Evolutionary conservation across 64 coral and sea anemone species (phyloP).

Genomic region (Montipora cactus): DNA sequence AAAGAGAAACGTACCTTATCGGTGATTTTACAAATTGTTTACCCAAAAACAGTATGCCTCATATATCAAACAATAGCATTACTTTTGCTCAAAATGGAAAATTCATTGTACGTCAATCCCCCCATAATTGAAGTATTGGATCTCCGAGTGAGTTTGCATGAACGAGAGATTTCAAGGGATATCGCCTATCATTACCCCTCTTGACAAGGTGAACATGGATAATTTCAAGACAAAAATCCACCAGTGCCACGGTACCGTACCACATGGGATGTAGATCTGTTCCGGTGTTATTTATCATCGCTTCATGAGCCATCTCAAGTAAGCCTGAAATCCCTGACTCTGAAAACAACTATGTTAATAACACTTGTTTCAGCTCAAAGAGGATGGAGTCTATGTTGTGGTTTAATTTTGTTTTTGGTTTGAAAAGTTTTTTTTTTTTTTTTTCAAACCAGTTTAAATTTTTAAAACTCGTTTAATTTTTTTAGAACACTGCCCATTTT

Average conservation of each 20-base stretch:
- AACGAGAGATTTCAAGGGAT: constrained; percentile 7
- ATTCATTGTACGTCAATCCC: constrained; percentile 32
- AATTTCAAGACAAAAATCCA: constrained; percentile 20
- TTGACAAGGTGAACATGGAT: neutral
- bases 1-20: no score
- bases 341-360: constrained; percentile 16
- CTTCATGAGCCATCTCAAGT: neutral
- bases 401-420: no score
- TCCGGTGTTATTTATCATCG: constrained; percentile 11
- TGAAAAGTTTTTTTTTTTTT: no score
- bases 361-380: constrained; percentile 51
- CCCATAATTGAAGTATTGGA: constrained; percentile 27
- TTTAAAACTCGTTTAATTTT: no score
- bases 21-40: no score
- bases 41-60: constrained; percentile 64
- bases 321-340: neutral
- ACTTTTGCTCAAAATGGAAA: constrained; percentile 63
- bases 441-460: no score
- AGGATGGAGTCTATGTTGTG: constrained; percentile 12
- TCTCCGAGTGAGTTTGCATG: constrained; percentile 50
- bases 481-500: no score
- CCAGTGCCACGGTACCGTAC: neutral
- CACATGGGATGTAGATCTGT: constrained; percentile 4
- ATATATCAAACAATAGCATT: constrained; percentile 50
- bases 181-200: no score